Base-by-base conservation (phyloP, 2,113 vertebrate species). In the Tragelaphus buxtoni region DNA sequence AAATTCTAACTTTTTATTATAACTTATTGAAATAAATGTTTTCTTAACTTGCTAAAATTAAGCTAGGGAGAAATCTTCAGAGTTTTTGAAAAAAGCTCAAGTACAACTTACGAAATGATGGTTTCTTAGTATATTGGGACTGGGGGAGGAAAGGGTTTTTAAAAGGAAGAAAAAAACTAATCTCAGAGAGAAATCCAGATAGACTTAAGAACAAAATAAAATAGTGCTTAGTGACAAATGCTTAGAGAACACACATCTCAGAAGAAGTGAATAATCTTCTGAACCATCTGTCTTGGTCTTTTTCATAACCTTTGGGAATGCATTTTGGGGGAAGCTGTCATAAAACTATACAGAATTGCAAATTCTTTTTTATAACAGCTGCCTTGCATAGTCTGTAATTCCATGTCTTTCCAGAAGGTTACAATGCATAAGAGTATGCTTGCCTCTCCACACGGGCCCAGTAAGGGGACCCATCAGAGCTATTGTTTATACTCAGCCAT, bases 191-290 rank as follows among this genome's bases (percentile, higher is more conserved):
- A 80, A 94, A 92, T 14, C 20, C 42, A 96, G 49, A 77, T 24
- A 60, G 61, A 42, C 7, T 93, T 96, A 94, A 69, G 56, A 85
- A 88, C 60, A 55, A 95, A 84, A 76, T 95, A 91, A 87, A 83
- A 88, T 51, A 84, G 42, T 24, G 26, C 12, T 69, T 51, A 87
- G 45, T 90, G 72, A 60, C 49, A 79, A 80, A 87, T 35, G 12
- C 18, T 91, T 32, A 61, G 63, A 51, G 47, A 83, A 13, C 3
- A 88, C 0, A n/a, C 4, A 22, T 77, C 58, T 55, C 56, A 85
- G 58, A 94, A 47, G 35, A 80, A 49, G 32, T 60, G n/a, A 88
- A 91, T 69, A 77, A 39, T 55, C 53, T 97, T 95, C 88, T 10
- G 5, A 81, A 56, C 7, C 58, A 61, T 88, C 49, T 82, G 9